phyloP scores from a whole-genome alignment of 2,113 vertebrate genomes.

The Charina bottae region DNA sequence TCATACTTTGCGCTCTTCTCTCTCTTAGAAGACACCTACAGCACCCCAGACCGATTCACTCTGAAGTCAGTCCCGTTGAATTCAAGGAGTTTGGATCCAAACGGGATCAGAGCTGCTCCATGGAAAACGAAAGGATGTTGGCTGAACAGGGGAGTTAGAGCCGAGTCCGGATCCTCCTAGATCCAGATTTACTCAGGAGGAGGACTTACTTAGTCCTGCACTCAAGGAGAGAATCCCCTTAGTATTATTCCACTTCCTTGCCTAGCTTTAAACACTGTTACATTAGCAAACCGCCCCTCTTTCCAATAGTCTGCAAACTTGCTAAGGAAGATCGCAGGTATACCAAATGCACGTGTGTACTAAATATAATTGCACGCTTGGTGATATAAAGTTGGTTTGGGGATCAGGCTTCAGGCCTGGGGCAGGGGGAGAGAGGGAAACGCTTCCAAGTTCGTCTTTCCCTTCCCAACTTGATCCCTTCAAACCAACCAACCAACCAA shows the following conservation, averaged over 20 bases:
- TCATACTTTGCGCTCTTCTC: neutral
- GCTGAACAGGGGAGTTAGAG: neutral
- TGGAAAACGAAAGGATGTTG: neutral
- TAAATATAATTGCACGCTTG: neutral
- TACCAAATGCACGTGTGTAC: neutral
- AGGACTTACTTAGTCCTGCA: neutral
- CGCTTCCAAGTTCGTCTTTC: neutral
- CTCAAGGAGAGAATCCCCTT: neutral
- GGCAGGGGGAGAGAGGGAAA: neutral
- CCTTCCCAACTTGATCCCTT: neutral
- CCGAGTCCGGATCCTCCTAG: neutral
- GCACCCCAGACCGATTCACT: neutral
- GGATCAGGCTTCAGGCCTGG: neutral
- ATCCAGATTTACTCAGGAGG: neutral
- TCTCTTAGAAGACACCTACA: neutral
- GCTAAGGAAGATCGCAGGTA: neutral
- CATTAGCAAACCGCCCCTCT: neutral
- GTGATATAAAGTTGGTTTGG: neutral
- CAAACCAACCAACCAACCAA: neutral
- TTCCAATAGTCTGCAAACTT: neutral
- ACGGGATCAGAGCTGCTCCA: neutral
- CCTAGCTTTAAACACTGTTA: neutral
- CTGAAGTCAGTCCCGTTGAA: neutral
- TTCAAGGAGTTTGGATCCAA: neutral
- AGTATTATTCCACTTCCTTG: neutral